These are phyloP conservation scores for Chiridota heheva DNA, from an alignment of 35 echinoderm and acorn worm genomes.

Conservation along the genomic window DNA sequence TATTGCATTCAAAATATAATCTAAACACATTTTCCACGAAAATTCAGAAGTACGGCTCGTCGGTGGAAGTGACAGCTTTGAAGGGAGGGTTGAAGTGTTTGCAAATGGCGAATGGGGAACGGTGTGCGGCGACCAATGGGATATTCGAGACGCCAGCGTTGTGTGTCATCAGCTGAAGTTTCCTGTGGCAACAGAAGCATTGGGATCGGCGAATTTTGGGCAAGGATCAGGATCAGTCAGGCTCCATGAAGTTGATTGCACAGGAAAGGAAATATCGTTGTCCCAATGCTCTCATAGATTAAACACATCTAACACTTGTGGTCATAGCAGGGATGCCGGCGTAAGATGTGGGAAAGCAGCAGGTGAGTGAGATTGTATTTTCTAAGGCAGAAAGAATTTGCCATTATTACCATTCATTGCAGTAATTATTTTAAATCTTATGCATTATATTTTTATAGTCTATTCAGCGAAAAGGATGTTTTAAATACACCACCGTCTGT, in stretches of 20 bases:
- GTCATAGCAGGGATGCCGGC: neutral
- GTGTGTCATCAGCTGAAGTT: slow-evolving; percentile 51
- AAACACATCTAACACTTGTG: neutral
- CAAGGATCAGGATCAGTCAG: neutral
- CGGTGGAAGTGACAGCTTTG: slow-evolving; percentile 23
- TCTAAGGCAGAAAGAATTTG: no score
- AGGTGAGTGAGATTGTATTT: no score
- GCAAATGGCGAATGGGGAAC: slow-evolving; percentile 40
- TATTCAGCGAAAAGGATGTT: no score
- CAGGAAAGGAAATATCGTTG: slow-evolving; percentile 10
- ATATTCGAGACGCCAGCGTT: slow-evolving; percentile 21
- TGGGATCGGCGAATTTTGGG: neutral
- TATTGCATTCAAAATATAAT: no score
- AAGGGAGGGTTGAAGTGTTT: slow-evolving; percentile 42
- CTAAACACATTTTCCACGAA: no score
- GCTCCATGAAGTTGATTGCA: slow-evolving; percentile 18
- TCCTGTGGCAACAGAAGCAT: neutral
- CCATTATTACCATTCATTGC: no score
- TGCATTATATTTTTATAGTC: no score
- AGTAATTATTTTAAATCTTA: no score
- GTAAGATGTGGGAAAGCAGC: no score
- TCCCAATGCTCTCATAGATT: neutral
- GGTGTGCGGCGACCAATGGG: slow-evolving; percentile 41
- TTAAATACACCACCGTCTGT: no score
- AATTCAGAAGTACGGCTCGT: slow-evolving; percentile 18